Evolutionary conservation across 1,140 invertebrate species (phyloP).

Genomic region (Rhysida immarginata): DNA sequence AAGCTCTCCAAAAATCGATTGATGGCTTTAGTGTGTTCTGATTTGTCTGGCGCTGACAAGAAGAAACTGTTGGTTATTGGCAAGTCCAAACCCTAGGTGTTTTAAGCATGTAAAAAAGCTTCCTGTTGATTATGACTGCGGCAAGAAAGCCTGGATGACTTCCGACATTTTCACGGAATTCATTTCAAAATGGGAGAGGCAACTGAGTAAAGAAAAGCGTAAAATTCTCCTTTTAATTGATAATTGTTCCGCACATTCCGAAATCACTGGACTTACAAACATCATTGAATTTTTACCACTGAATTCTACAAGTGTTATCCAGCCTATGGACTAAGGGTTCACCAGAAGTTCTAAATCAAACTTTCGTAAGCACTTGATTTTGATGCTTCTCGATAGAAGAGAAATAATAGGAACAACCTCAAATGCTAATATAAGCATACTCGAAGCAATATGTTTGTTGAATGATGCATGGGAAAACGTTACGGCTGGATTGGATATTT

Average conservation of each 20-base stretch:
- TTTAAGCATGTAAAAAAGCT: no score
- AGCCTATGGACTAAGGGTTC: slow-evolving; percentile 5
- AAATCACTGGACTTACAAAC: slow-evolving; percentile 6
- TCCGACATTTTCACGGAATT: no score
- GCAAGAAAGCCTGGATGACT: no score
- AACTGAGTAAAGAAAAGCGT: no score
- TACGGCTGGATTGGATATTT: not conserved
- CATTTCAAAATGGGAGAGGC: no score
- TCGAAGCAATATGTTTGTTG: not conserved
- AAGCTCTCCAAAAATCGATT: no score
- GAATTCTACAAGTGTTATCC: slow-evolving; percentile 4
- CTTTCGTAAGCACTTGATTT: not conserved
- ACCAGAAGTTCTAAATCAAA: slow-evolving; percentile 6
- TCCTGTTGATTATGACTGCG: no score
- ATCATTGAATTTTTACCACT: slow-evolving; percentile 5
- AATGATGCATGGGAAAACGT: not conserved
- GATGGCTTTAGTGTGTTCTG: no score
- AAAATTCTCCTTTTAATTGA: no score
- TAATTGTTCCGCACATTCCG: not conserved
- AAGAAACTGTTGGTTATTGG: no score
- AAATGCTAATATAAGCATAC: not conserved
- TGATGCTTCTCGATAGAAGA: not conserved
- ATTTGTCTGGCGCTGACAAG: no score
- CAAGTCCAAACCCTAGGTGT: no score
- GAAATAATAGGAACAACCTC: not conserved